Percentiles rank a stretch among this genome's conserved stretches.
phyloP scores from a whole-genome alignment of 2,888 invertebrate genomes.

The Micropterix aruncella region DNA sequence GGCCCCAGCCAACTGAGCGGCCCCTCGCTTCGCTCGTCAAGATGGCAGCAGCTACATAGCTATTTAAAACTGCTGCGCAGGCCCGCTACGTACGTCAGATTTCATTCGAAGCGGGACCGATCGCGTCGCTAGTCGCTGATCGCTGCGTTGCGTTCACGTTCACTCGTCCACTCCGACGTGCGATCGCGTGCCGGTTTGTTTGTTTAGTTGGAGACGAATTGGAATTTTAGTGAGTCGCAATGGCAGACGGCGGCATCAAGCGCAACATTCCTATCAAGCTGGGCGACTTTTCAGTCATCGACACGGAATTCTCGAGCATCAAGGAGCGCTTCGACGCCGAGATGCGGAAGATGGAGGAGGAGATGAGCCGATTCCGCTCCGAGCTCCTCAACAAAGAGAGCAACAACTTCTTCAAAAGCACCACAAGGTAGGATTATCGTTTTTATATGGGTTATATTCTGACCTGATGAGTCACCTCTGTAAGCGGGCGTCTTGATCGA shows the following conservation, averaged over 20 bases:
- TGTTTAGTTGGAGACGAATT: constrained; percentile 20
- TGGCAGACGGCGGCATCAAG: constrained; percentile 75
- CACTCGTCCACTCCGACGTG: neutral
- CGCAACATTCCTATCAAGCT: constrained; percentile 87
- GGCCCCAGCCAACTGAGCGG: too few relatives aligned
- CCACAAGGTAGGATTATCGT: constrained; percentile 58
- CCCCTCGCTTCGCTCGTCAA: too few relatives aligned
- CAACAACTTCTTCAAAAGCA: constrained; percentile 81
- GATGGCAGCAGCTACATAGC: too few relatives aligned
- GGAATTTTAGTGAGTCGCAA: constrained; percentile 30
- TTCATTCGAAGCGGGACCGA: neutral
- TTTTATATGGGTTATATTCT: neutral
- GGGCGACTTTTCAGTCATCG: constrained; percentile 90
- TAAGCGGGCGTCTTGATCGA: too few relatives aligned
- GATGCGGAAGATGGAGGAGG: constrained; percentile 98
- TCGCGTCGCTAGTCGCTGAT: neutral
- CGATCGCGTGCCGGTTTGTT: constrained; percentile 23
- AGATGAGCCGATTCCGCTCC: constrained; percentile 90
- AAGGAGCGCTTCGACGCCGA: constrained; percentile 90
- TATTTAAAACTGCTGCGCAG: constrained; percentile 1
- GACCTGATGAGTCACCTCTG: too few relatives aligned
- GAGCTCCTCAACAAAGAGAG: constrained; percentile 88
- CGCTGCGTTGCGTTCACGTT: neutral
- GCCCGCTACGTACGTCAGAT: constrained; percentile 1
- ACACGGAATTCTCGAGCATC: constrained; percentile 93